phyloP scores from a whole-genome alignment of 2,113 vertebrate species.

The Perca fluviatilis region DNA sequence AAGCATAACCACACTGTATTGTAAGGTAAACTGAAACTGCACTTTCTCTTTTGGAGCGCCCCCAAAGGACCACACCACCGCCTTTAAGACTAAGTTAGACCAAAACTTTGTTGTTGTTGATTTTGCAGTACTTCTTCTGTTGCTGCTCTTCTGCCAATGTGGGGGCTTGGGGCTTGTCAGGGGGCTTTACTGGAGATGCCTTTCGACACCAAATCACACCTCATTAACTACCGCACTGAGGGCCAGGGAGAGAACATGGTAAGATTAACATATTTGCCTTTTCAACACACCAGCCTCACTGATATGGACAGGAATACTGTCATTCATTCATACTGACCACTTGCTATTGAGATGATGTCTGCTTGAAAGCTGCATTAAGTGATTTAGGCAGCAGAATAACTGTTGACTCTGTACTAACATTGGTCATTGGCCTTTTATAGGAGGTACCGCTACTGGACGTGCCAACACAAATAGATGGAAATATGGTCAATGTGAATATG shows the following conservation, averaged over 20 bases:
- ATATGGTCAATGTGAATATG: too few relatives aligned
- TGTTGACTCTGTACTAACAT: conserved; percentile 12
- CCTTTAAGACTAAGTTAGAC: neutral
- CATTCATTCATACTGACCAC: neutral
- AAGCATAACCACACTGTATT: neutral
- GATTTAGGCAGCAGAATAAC: neutral
- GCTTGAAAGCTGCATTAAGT: neutral
- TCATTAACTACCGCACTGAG: conserved; percentile 90
- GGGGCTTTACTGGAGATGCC: conserved; percentile 75
- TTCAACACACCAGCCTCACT: neutral
- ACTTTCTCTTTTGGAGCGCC: neutral
- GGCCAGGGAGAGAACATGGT: conserved; percentile 90
- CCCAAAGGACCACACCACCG: neutral
- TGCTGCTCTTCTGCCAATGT: conserved; percentile 85
- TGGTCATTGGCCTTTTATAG: conserved; percentile 46
- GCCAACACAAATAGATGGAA: neutral
- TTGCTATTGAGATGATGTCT: neutral
- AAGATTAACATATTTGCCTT: conserved; percentile 50
- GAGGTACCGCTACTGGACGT: conserved; percentile 59
- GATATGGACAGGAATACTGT: neutral
- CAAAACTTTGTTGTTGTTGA: neutral
- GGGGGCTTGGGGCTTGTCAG: conserved; percentile 67
- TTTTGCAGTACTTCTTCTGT: conserved; percentile 87
- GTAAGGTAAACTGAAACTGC: neutral
- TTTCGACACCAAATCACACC: conserved; percentile 87